Evolutionary conservation across 2,888 invertebrate genomes (phyloP).

Genomic region (Volucella inanis): DNA sequence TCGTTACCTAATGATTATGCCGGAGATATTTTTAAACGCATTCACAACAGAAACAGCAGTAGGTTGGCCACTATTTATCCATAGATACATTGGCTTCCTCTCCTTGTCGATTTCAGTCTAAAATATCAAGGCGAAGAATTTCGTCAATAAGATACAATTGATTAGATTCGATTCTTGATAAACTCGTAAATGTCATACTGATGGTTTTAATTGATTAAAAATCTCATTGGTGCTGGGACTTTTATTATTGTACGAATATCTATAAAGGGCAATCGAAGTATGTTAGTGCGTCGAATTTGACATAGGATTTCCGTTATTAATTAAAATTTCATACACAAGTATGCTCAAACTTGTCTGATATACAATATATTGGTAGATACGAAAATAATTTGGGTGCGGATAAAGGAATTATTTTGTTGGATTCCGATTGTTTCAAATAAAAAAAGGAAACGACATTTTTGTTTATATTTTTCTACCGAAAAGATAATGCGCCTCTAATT

Average conservation of each 20-base stretch:
- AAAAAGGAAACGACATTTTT: no score
- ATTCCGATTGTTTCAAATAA: not conserved
- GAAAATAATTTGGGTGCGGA: conserved; percentile 5
- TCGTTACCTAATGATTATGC: conserved; percentile 40
- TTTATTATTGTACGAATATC: not conserved
- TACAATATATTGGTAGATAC: no score
- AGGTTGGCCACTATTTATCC: not conserved
- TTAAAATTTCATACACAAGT: conserved; percentile 31
- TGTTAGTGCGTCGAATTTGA: not conserved
- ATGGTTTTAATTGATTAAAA: conserved; percentile 20
- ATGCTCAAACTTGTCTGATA: no score
- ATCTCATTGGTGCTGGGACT: conserved; percentile 7
- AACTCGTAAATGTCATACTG: not conserved
- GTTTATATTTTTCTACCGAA: not conserved
- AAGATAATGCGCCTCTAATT: conserved; percentile 45
- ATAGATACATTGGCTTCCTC: not conserved
- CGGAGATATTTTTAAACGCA: conserved; percentile 57
- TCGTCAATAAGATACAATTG: conserved; percentile 8
- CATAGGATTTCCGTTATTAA: conserved; percentile 51
- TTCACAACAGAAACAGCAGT: conserved; percentile 25
- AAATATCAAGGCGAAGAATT: conserved; percentile 10
- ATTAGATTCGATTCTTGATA: conserved; percentile 45
- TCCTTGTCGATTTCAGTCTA: not conserved
- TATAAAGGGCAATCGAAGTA: conserved; percentile 10
- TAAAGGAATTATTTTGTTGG: not conserved